Percentiles rank a stretch among this genome's conserved stretches.
phyloP scores from a whole-genome alignment of 1,140 invertebrate genomes.

The Leptonema lineaticorne region DNA sequence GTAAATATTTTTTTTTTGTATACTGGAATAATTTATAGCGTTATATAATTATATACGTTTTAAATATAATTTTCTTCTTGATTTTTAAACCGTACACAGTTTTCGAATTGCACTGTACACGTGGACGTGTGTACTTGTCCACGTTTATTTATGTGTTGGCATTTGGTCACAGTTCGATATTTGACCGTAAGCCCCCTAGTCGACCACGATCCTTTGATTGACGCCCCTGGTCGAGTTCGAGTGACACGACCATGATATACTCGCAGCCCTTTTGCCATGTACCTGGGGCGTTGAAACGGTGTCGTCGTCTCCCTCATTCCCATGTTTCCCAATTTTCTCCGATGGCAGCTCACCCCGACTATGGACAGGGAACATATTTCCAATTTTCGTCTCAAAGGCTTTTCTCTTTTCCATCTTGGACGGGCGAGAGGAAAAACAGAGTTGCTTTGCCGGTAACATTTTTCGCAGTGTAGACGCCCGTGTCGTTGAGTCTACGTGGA shows the following conservation, averaged over 20 bases:
- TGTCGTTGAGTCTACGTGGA: too few relatives aligned
- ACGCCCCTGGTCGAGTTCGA: background rate
- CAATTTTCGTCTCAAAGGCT: slow-evolving; percentile 37
- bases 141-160: too few relatives aligned
- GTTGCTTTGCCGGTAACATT: slow-evolving; percentile 22
- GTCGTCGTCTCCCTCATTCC: background rate
- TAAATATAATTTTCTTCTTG: too few relatives aligned
- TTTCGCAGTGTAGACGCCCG: too few relatives aligned
- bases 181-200: too few relatives aligned
- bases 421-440: too few relatives aligned
- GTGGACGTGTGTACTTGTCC: too few relatives aligned
- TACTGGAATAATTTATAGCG: too few relatives aligned
- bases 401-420: slow-evolving; percentile 5
- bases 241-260: background rate
- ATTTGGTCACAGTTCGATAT: background rate
- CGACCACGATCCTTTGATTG: slow-evolving; percentile 14
- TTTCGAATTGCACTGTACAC: too few relatives aligned
- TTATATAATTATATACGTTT: too few relatives aligned
- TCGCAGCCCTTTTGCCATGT: background rate
- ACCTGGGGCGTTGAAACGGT: slow-evolving; percentile 13
- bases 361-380: slow-evolving; percentile 40
- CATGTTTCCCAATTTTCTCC: background rate
- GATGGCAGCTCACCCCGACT: slow-evolving; percentile 17
- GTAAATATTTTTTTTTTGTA: too few relatives aligned
- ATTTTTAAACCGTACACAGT: too few relatives aligned